A percentile compares a stretch with the other conserved stretches of the same genome.
phyloP scores from a whole-genome alignment of 2,113 vertebrate genomes.

The Chaenogobius annularis region DNA sequence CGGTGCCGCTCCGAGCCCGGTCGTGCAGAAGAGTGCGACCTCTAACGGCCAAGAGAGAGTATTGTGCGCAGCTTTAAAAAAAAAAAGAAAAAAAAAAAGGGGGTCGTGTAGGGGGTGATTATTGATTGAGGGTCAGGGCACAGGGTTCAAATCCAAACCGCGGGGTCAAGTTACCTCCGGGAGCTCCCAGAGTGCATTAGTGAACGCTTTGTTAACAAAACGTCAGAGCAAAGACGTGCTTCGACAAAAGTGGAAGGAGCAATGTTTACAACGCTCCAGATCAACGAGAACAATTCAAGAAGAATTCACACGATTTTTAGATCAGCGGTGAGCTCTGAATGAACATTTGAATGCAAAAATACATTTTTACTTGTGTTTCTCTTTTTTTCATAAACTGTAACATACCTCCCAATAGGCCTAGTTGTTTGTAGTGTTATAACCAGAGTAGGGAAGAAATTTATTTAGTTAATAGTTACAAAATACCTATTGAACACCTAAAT shows the following conservation, averaged over 20 bases:
- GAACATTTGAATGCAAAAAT: too few relatives aligned
- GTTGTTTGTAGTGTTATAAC: too few relatives aligned
- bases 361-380: too few relatives aligned
- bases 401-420: too few relatives aligned
- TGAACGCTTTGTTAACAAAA: not conserved
- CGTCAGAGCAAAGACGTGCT: not conserved
- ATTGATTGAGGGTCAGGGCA: not conserved
- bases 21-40: constrained; percentile 74
- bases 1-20: constrained; percentile 50
- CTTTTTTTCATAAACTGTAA: too few relatives aligned
- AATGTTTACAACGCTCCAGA: not conserved
- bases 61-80: not conserved
- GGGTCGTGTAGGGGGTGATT: constrained; percentile 3
- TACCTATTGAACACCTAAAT: too few relatives aligned
- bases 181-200: not conserved
- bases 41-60: constrained; percentile 67
- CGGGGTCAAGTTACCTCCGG: constrained; percentile 21
- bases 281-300: too few relatives aligned
- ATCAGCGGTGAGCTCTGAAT: too few relatives aligned
- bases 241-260: not conserved
- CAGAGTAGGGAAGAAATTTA: too few relatives aligned
- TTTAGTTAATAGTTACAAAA: too few relatives aligned
- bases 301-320: too few relatives aligned
- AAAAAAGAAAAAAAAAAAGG: not conserved
- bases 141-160: constrained; percentile 1